These are phyloP conservation scores for Spisula subtruncata DNA, from an alignment of 2,888 invertebrate genomes.

Conservation along the genomic window DNA sequence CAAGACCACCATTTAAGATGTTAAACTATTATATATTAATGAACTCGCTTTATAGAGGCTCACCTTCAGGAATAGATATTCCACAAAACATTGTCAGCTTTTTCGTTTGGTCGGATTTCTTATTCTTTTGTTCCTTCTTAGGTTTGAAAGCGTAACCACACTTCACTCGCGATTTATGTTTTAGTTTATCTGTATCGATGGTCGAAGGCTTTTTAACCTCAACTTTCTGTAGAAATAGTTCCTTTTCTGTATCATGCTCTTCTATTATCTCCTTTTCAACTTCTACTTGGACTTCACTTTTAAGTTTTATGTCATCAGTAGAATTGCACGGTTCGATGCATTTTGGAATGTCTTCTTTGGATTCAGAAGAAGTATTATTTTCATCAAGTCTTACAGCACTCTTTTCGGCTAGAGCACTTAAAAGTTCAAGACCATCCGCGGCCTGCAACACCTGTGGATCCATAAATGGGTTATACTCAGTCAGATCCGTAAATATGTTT, in stretches of 20 bases:
- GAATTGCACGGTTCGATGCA: neutral
- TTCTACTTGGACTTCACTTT: neutral
- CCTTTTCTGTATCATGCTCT: neutral
- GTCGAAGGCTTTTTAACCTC: neutral
- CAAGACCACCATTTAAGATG: neutral
- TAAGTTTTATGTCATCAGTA: neutral
- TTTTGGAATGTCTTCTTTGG: conserved; percentile 33
- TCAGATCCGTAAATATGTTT: conserved; percentile 67
- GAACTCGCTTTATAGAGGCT: conserved; percentile 58
- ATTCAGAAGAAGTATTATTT: neutral
- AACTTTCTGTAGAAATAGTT: neutral
- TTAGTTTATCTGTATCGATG: neutral
- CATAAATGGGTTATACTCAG: conserved; percentile 79
- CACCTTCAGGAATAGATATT: conserved; percentile 76
- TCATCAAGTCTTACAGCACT: conserved; percentile 72
- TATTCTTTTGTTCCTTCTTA: conserved; percentile 49
- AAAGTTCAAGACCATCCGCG: conserved; percentile 83
- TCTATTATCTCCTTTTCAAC: neutral
- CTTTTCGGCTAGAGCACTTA: conserved; percentile 84
- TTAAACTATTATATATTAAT: neutral
- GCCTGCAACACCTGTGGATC: conserved; percentile 83
- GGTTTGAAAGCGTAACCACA: conserved; percentile 70
- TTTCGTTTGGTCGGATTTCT: conserved; percentile 30
- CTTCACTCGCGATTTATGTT: conserved; percentile 62
- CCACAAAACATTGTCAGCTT: conserved; percentile 74